Evolutionary conservation across 2,797 vertebrate species (phyloP).

Genomic region (Ctenosaura bakeri): DNA sequence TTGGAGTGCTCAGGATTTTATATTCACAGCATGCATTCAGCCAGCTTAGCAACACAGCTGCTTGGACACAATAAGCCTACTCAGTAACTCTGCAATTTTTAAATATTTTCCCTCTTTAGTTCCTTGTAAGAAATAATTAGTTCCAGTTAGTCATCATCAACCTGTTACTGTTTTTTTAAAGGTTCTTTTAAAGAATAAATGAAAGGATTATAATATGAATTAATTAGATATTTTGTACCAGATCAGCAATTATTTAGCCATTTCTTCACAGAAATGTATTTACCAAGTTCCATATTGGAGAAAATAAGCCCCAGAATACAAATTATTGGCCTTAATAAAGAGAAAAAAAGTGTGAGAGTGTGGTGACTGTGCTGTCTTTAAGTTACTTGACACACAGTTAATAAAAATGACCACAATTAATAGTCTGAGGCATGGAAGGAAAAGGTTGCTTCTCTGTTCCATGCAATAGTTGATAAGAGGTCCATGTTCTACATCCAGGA

Average conservation of each 20-base stretch:
- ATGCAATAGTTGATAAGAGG: neutral
- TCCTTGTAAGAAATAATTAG: conserved; percentile 66
- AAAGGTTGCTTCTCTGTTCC: neutral
- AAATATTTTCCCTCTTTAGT: conserved; percentile 49
- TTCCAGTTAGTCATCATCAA: conserved; percentile 67
- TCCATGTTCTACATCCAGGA: neutral
- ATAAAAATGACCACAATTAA: conserved; percentile 8
- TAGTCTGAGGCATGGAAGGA: neutral
- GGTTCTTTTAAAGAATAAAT: neutral
- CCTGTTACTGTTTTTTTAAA: conserved; percentile 38
- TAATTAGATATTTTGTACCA: conserved; percentile 48
- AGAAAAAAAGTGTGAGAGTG: conserved; percentile 25
- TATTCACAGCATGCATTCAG: conserved; percentile 49
- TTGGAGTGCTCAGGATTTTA: conserved; percentile 45
- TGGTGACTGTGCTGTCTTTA: conserved; percentile 14
- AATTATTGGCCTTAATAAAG: conserved; percentile 28
- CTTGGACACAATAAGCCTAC: conserved; percentile 64
- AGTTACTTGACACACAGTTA: neutral
- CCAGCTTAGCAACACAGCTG: conserved; percentile 61
- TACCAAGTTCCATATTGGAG: conserved; percentile 14
- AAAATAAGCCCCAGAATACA: neutral
- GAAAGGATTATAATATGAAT: conserved; percentile 40
- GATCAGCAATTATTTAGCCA: conserved; percentile 23
- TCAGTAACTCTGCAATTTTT: conserved; percentile 47
- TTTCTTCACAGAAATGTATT: conserved; percentile 26